phyloP scores from a whole-genome alignment of 2,888 invertebrate genomes.

The Brachynemurus nebulosus region DNA sequence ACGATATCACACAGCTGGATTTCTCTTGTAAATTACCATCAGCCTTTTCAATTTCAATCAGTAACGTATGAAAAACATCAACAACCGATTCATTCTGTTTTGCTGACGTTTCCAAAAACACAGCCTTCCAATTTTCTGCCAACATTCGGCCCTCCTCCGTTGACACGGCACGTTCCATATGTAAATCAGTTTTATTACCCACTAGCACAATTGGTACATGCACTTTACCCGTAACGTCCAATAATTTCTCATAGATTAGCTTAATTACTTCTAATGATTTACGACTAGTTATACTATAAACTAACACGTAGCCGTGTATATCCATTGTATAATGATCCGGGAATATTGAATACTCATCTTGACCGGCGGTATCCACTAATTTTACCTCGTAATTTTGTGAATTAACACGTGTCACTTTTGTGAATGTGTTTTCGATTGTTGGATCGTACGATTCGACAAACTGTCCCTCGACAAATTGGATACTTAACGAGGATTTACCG shows the following conservation, averaged over 20 bases:
- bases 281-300: conserved; percentile 90
- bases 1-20: conserved; percentile 29
- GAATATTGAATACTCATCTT: conserved; percentile 97
- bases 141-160: conserved; percentile 80
- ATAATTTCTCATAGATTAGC: conserved; percentile 88
- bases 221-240: conserved; percentile 92
- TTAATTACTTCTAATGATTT: conserved; percentile 96
- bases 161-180: conserved; percentile 81
- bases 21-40: conserved; percentile 69
- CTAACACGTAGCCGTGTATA: conserved; percentile 94
- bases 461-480: conserved; percentile 94
- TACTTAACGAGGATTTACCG: conserved; percentile 86
- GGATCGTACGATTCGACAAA: conserved; percentile 98
- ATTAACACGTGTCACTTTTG: conserved; percentile 75
- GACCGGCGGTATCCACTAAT: conserved; percentile 94
- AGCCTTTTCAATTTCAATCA: conserved; percentile 82
- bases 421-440: conserved; percentile 96
- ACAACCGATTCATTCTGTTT: conserved; percentile 93
- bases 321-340: conserved; percentile 95
- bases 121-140: conserved; percentile 87
- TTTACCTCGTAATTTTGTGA: conserved; percentile 94
- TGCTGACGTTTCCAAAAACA: conserved; percentile 91
- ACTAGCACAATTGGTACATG: conserved; percentile 93
- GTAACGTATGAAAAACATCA: conserved; percentile 82
- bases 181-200: conserved; percentile 94